A percentile compares a stretch with the other conserved stretches of the same genome.
Conservation (phyloP, 2,888 invertebrate genomes). For the Galerucella pusilla region DNA sequence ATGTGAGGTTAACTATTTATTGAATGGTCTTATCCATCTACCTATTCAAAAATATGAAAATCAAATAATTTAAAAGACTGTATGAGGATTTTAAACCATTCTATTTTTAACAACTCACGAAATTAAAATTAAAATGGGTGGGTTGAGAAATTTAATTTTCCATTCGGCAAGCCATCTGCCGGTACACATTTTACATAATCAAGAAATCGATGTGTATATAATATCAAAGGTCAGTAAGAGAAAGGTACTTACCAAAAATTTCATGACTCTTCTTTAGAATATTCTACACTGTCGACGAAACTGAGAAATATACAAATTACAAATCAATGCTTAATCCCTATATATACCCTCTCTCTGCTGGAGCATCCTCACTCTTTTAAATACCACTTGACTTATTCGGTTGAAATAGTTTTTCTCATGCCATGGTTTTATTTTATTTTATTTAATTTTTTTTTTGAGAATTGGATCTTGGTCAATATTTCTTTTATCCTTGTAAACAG, state of each 20-base stretch:
- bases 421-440: background rate
- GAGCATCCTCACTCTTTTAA: constrained; percentile 46
- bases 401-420: constrained; percentile 43
- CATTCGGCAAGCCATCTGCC: too few species aligned
- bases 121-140: too few species aligned
- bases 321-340: constrained; percentile 53
- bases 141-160: too few species aligned
- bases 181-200: constrained; percentile 41
- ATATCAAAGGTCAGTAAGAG: constrained; percentile 51
- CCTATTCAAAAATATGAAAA: too few species aligned
- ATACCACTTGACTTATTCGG: constrained; percentile 34
- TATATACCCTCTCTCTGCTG: constrained; percentile 55
- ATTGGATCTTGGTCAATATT: constrained; percentile 2
- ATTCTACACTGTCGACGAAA: constrained; percentile 52
- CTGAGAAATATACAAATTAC: constrained; percentile 49
- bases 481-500: background rate
- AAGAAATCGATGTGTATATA: constrained; percentile 44
- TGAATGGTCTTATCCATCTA: too few species aligned
- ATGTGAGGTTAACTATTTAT: too few species aligned
- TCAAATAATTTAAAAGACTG: too few species aligned
- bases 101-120: too few species aligned
- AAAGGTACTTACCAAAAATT: constrained; percentile 65
- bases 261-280: constrained; percentile 61
- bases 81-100: too few species aligned
- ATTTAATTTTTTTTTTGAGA: constrained; percentile 9